Percentiles rank a stretch among this genome's conserved stretches.
Conservation (phyloP, 1,140 invertebrate species). For the Leguminivora glycinivorella region DNA sequence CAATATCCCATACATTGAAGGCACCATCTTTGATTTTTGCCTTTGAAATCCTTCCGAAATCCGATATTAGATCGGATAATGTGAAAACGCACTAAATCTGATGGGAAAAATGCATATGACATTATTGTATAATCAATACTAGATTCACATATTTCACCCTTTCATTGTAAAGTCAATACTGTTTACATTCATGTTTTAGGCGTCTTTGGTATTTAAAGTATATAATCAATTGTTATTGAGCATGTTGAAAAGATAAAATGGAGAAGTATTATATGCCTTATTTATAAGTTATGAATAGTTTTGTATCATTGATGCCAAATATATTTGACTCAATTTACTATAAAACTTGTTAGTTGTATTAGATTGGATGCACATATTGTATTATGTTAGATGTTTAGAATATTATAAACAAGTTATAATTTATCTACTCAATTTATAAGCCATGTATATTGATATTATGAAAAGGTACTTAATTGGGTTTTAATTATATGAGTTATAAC, state of each 20-base stretch:
- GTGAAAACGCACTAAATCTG: too few relatives aligned
- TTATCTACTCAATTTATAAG: neutral
- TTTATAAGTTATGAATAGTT: conserved; percentile 4
- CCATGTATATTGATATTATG: conserved; percentile 11
- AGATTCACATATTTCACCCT: neutral
- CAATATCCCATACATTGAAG: too few relatives aligned
- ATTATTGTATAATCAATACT: neutral
- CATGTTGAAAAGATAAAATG: neutral
- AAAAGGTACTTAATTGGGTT: conserved; percentile 20
- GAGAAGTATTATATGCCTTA: neutral
- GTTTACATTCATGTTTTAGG: neutral
- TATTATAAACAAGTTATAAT: conserved; percentile 16
- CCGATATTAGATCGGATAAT: too few relatives aligned
- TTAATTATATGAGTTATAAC: conserved; percentile 8
- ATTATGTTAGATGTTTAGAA: conserved; percentile 21
- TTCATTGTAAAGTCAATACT: too few relatives aligned
- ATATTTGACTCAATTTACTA: conserved; percentile 25
- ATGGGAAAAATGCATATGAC: too few relatives aligned
- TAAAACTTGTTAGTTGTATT: conserved; percentile 13
- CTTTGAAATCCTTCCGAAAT: too few relatives aligned
- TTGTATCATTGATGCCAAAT: conserved; percentile 26
- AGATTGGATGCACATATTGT: conserved; percentile 3
- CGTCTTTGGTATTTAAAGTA: neutral
- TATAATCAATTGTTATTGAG: neutral
- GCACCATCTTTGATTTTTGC: too few relatives aligned